phyloP scores from a whole-genome alignment of 2,113 vertebrate genomes.

The Colinus virginianus region DNA sequence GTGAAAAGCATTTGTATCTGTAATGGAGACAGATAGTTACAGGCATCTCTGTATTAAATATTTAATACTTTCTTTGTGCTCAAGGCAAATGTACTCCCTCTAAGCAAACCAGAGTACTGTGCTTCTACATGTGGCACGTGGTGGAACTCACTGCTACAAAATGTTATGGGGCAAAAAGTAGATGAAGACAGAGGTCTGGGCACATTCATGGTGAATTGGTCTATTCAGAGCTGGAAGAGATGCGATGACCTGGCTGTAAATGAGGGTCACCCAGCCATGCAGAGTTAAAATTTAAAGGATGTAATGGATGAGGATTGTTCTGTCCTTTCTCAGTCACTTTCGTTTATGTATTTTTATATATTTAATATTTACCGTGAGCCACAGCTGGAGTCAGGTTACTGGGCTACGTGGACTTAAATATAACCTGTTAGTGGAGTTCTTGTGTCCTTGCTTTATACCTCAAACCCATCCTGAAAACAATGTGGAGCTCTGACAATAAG shows the following conservation, averaged over 20 bases:
- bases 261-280: background rate
- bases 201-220: background rate
- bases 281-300: background rate
- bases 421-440: background rate
- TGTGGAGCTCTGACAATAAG: background rate
- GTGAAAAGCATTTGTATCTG: background rate
- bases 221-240: background rate
- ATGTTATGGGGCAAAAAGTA: background rate
- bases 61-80: background rate
- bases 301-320: background rate
- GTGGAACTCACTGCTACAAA: background rate
- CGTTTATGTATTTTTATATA: background rate
- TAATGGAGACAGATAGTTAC: accelerated
- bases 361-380: background rate
- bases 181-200: background rate
- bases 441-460: background rate
- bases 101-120: background rate
- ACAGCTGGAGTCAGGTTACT: background rate
- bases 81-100: background rate
- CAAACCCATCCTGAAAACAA: background rate
- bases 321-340: background rate
- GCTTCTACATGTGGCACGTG: accelerated
- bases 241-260: background rate
- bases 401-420: background rate
- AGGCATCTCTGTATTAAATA: background rate